These are phyloP conservation scores for Sander vitreus DNA, from an alignment of 2,113 vertebrate species.

Conservation along the genomic window DNA sequence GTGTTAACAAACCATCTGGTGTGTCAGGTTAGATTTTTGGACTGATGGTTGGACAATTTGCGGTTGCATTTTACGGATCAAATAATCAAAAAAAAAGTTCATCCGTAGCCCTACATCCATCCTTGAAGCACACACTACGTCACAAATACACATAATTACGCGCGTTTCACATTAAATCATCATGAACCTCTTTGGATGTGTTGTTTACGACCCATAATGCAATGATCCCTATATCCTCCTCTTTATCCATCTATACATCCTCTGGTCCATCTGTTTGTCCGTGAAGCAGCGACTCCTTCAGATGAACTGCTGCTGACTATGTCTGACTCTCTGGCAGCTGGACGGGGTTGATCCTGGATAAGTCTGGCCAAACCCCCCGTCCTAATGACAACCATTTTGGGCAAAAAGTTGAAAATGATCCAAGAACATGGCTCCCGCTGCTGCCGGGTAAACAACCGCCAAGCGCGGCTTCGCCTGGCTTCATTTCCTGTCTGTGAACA, in stretches of 20 bases:
- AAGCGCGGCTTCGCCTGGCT: constrained; percentile 35
- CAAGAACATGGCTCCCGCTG: constrained; percentile 61
- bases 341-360: constrained; percentile 70
- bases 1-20: too few species aligned
- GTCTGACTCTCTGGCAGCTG: constrained; percentile 64
- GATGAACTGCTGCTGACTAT: constrained; percentile 36
- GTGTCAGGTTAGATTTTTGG: background rate
- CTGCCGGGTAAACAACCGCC: constrained; percentile 56
- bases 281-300: constrained; percentile 14
- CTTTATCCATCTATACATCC: constrained; percentile 14
- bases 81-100: background rate
- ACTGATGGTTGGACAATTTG: background rate
- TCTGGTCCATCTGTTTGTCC: constrained; percentile 46
- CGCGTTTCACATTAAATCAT: background rate
- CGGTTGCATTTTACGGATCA: background rate
- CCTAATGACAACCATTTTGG: constrained; percentile 72
- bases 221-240: background rate
- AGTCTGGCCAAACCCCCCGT: constrained; percentile 57
- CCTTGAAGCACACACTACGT: too few species aligned
- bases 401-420: constrained; percentile 64
- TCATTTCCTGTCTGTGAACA: constrained; percentile 66
- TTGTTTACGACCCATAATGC: background rate
- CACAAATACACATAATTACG: background rate
- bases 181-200: background rate
- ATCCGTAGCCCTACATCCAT: background rate